Base-by-base conservation (phyloP, 1,140 invertebrate genomes). In the Bombus waltoni region DNA sequence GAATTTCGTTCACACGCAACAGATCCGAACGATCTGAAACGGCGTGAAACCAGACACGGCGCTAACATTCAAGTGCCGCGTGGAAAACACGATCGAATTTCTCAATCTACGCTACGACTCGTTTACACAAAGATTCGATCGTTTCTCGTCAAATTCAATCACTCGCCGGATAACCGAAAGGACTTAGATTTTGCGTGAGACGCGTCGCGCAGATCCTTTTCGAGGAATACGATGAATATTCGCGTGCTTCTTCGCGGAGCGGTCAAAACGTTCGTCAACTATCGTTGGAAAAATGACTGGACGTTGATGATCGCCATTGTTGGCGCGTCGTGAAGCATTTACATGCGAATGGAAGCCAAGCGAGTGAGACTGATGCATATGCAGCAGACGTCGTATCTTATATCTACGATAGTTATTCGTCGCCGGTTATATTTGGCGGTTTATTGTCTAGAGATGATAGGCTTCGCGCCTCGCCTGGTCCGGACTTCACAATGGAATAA, bases 331-430 rank as follows among this genome's bases (percentile, higher is more conserved):
- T 35, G 38, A 11, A 83, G 35, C 59, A 83, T 83, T 83, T 83
- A 83, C 81, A 83, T 83, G 32, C 25, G 81, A 83, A 83, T 83
- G 13, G 81, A 35, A 57, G 25, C 25, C 42, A 83, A 77, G 73
- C 18, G 44, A 70, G 53, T 35, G 35, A 15, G 42, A 32, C 18
- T 62, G 81, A 83, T 83, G 81, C 73, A 83, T 83, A 83, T 83
- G 81, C 81, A 83, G 28, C 35, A 68, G 35, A 8, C 25, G 70
- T n/a, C 32, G 22, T 71, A 71, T 71, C 78, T 81, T 81, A 40
- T 40, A 22, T 18, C 47, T 53, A 53, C 25, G 44, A 80, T 47
- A 68, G 77, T 68, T 79, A 68, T 79, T 81, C 79, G 79, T 72
- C 32, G 42, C 38, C 25, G 72, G 42, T 66, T 75, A 47, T 68